Evolutionary conservation across 2,797 vertebrate species (phyloP), one percentile per base, ranked within the genome.

Genomic region (Intellagama lesueurii): DNA sequence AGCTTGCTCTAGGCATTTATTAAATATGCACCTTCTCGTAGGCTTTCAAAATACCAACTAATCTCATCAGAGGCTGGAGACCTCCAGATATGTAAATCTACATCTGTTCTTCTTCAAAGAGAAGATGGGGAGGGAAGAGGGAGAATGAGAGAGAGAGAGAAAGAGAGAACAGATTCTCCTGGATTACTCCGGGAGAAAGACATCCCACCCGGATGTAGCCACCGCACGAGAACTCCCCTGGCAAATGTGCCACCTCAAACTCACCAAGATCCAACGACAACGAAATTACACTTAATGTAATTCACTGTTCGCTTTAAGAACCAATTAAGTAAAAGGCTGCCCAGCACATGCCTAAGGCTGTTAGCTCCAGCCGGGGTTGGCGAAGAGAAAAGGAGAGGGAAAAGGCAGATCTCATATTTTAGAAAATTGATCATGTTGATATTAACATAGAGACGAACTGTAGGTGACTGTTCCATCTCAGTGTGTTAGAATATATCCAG

Each of bases 81-180:
- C 98, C 98, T 98, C 98, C 98, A 98, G 98, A 98, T 99, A 99
- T 99, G 99, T 98, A 99, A 99, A 99, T 99, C 98, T 98, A 99
- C 98, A 99, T 99, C 98, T 99, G 98, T 98, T 99, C 98, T 96
- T 98, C 97, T 98, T 98, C 98, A 99, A 98, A 98, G 98, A 97
- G 82, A 79, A 56, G n/a, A 44, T 40, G 44, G n/a, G 83, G 68
- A n/a, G 83, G 47, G 26, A 73, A 44, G 32, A n/a, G 56, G 40
- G 73, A n/a, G 19, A 30, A 12, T 4, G 32, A 9, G 60, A 56
- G 52, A 56, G 81, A 69, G 44, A 84, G 16, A 26, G 64, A n/a
- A 17, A 22, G 28, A 16, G 7, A 56, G 24, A 56, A 16, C 19
- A 97, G 97, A 98, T 98, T 98, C 98, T 98, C 97, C 97, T 97